phyloP scores from a whole-genome alignment of 2,888 invertebrate genomes.

The Sinotaia quadrata region DNA sequence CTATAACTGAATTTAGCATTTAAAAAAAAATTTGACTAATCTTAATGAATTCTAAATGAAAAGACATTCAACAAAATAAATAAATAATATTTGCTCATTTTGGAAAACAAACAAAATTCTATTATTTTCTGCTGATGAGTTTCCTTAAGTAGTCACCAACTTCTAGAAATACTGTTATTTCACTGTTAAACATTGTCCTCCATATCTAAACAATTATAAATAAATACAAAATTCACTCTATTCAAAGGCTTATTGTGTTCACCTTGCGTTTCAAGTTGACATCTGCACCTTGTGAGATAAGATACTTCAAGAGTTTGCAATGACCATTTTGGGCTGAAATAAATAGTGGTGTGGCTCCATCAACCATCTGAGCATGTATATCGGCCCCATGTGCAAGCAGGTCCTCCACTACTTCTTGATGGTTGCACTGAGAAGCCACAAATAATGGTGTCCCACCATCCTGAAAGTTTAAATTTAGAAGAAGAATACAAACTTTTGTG shows the following conservation, averaged over 20 bases:
- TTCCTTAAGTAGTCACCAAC: too few relatives aligned
- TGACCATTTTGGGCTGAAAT: slow-evolving; percentile 96
- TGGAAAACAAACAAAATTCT: too few relatives aligned
- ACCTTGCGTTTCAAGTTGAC: slow-evolving; percentile 67
- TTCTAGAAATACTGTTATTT: too few relatives aligned
- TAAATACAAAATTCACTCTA: background rate
- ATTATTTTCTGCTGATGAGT: too few relatives aligned
- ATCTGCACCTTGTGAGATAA: slow-evolving; percentile 67
- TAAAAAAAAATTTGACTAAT: too few relatives aligned
- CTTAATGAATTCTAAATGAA: too few relatives aligned
- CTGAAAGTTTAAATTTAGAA: slow-evolving; percentile 74
- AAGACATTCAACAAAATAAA: too few relatives aligned
- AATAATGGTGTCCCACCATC: slow-evolving; percentile 93
- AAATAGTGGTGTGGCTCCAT: slow-evolving; percentile 86
- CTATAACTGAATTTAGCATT: too few relatives aligned
- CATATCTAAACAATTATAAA: too few relatives aligned
- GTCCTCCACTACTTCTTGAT: slow-evolving; percentile 83
- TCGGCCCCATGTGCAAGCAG: slow-evolving; percentile 83
- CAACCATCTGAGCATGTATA: slow-evolving; percentile 83
- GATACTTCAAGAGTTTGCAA: slow-evolving; percentile 67
- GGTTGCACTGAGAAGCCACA: slow-evolving; percentile 95
- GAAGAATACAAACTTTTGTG: too few relatives aligned
- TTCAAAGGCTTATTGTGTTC: background rate
- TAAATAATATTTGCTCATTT: too few relatives aligned
- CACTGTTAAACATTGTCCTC: too few relatives aligned